Evolutionary conservation across 1,140 invertebrate species (phyloP).

Genomic region (Formica exsecta): DNA sequence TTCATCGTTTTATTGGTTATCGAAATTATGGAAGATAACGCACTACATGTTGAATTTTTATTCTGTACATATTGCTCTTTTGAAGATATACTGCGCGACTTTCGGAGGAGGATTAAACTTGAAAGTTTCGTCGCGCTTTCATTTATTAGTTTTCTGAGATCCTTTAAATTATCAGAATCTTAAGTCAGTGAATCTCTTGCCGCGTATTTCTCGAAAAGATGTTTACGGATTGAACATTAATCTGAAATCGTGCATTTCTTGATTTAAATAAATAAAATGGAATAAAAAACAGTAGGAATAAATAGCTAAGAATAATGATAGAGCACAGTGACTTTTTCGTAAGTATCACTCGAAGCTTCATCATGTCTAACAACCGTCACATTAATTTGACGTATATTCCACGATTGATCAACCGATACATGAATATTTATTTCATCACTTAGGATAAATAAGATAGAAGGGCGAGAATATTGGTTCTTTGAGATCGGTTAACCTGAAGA

Average conservation of each 20-base stretch:
- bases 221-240: background rate
- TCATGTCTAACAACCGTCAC: constrained; percentile 8
- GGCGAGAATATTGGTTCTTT: constrained; percentile 24
- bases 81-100: constrained; percentile 1
- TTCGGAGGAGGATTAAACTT: constrained; percentile 8
- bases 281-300: constrained; percentile 6
- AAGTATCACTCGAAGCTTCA: background rate
- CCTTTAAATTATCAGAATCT: background rate
- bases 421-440: constrained; percentile 67
- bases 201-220: background rate
- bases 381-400: constrained; percentile 61
- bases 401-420: constrained; percentile 43
- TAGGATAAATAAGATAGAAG: constrained; percentile 13
- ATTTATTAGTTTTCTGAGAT: background rate
- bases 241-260: constrained; percentile 25
- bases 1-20: too few species aligned
- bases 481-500: constrained; percentile 7
- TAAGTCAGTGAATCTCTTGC: background rate
- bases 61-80: constrained; percentile 29
- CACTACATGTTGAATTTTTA: constrained; percentile 32
- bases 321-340: background rate
- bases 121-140: background rate
- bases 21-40: background rate
- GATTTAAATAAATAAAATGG: constrained; percentile 24
- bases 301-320: background rate